A percentile compares a stretch with the other conserved stretches of the same genome.
phyloP scores from a whole-genome alignment of 1,140 invertebrate species.

The Drosophila oshimai region DNA sequence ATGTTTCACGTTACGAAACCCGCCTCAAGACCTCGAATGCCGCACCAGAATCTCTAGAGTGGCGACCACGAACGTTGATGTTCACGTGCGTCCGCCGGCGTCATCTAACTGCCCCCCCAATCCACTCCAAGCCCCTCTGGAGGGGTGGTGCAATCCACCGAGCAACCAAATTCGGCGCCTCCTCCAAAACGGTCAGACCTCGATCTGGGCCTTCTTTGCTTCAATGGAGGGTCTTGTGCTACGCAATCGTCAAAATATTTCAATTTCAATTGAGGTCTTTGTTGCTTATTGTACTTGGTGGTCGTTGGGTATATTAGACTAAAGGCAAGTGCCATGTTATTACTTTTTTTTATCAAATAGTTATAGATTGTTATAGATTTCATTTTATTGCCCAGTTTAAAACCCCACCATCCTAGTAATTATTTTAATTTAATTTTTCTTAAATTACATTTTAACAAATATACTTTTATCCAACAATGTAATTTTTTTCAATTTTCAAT shows the following conservation, averaged over 20 bases:
- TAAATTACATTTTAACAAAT: too few relatives aligned
- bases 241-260: slow-evolving; percentile 73
- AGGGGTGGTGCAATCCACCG: slow-evolving; percentile 1
- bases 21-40: slow-evolving; percentile 10
- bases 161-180: slow-evolving; percentile 24
- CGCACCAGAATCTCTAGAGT: background rate
- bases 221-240: slow-evolving; percentile 21
- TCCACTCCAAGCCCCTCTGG: background rate
- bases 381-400: too few relatives aligned
- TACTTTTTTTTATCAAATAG: too few relatives aligned
- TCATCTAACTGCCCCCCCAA: slow-evolving; percentile 10
- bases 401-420: too few relatives aligned
- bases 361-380: too few relatives aligned
- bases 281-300: background rate
- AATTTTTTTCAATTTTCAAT: too few relatives aligned
- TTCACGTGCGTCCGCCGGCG: slow-evolving; percentile 64
- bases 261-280: slow-evolving; percentile 31
- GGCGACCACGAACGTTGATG: slow-evolving; percentile 24
- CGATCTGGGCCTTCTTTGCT: slow-evolving; percentile 8
- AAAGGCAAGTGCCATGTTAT: background rate
- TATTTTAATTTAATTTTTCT: too few relatives aligned
- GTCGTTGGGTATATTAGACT: background rate
- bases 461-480: too few relatives aligned
- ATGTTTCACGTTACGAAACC: slow-evolving; percentile 66
- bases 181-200: slow-evolving; percentile 2